Base-by-base conservation (phyloP, 2,113 vertebrate genomes). In the Odocoileus hemionus region DNA sequence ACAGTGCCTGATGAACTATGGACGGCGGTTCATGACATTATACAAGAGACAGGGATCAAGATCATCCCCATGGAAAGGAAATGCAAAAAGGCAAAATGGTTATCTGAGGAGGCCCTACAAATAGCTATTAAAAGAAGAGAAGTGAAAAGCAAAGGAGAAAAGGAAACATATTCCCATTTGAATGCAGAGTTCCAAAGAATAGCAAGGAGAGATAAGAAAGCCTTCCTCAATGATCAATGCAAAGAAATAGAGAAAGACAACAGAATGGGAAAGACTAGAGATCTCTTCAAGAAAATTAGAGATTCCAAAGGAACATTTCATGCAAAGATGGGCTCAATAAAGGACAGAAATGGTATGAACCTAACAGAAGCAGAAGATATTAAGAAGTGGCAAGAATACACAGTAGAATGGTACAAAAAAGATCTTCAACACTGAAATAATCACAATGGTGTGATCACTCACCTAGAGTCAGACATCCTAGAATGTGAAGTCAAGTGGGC, bases 1-100 rank as follows among this genome's bases (percentile, higher is more conserved):
- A 60, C 12, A 60, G 0, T 3, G 61, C 30, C 61, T 64, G 61
- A n/a, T 17, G 61, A 64, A 64, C 33, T 64, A 64, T 9, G 7
- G 14, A n/a, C 1, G 1, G 33, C n/a, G 33, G 7, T 17, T 64
- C 7, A 3, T n/a, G 14, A 7, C 3, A 64, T n/a, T 64, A 33
- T 64, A 64, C 16, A n/a, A 7, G 61, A n/a, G 61, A 16, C 15
- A 64, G 15, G 8, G 16, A 64, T 64, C 61, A n/a, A n/a, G 61
- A 64, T 1, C 7, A 64, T n/a, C 30, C 15, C 15, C 61, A 64
- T 16, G 60, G 16, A 64, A 64, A 64, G 16, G 30, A 64, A 64
- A 64, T n/a, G 30, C 15, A n/a, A 64, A 64, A 64, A 64, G 30
- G 30, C 3, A 64, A 64, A 64, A 64, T 64, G 30, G 28, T n/a